phyloP scores from a whole-genome alignment of 2,888 invertebrate genomes.

The Phyllotreta striolata region DNA sequence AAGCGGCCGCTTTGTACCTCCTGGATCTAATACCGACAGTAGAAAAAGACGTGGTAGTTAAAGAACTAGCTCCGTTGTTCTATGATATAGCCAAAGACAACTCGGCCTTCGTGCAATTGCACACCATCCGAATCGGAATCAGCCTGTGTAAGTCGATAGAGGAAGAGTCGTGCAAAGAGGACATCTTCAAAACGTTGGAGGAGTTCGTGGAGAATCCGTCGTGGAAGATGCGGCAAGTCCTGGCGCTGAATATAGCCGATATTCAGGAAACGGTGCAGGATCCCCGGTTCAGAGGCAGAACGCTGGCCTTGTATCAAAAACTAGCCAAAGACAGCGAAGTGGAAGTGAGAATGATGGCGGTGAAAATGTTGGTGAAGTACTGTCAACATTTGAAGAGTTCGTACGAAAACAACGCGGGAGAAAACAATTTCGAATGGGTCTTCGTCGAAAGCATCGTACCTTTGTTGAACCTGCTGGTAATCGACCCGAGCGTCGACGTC shows the following conservation, averaged over 20 bases:
- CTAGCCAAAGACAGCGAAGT: conserved; percentile 51
- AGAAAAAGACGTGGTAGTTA: conserved; percentile 51
- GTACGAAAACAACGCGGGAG: conserved; percentile 42
- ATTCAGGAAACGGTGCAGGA: conserved; percentile 48
- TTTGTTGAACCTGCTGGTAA: conserved; percentile 47
- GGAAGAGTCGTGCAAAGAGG: conserved; percentile 50
- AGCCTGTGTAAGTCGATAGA: conserved; percentile 49
- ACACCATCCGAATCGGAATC: conserved; percentile 48
- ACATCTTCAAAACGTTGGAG: conserved; percentile 50
- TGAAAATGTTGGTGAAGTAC: conserved; percentile 51
- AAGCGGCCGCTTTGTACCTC: conserved; percentile 50
- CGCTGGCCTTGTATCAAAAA: conserved; percentile 51
- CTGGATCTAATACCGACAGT: conserved; percentile 50
- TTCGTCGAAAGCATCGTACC: conserved; percentile 52
- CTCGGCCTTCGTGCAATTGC: conserved; percentile 52
- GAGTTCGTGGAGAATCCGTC: conserved; percentile 49
- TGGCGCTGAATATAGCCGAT: conserved; percentile 50
- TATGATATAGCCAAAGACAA: conserved; percentile 53
- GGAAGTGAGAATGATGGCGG: conserved; percentile 52
- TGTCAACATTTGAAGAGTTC: conserved; percentile 47
- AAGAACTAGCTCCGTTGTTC: conserved; percentile 55
- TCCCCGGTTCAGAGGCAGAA: conserved; percentile 46
- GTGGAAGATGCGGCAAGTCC: conserved; percentile 53
- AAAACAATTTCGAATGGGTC: conserved; percentile 50
- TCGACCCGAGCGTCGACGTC: conserved; percentile 51